phyloP scores from a whole-genome alignment of 2,888 invertebrate genomes.

The Ypsolopha sequella region DNA sequence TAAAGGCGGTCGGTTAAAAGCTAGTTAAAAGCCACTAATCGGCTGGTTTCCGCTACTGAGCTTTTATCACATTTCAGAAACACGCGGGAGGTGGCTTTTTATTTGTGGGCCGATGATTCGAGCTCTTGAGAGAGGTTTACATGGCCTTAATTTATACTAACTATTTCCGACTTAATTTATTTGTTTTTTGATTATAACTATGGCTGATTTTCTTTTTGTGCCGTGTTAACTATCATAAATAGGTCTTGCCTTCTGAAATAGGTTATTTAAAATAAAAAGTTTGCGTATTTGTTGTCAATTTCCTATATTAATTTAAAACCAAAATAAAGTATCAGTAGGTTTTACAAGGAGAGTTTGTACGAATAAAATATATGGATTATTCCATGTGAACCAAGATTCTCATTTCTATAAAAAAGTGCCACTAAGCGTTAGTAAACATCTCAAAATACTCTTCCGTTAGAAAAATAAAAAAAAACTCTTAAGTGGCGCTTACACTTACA shows the following conservation, averaged over 20 bases:
- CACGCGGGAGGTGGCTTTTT: constrained; percentile 6
- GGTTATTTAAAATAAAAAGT: no score
- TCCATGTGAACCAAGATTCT: constrained; percentile 27
- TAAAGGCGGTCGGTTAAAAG: no score
- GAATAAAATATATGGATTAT: background rate
- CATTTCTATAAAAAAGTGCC: constrained; percentile 39
- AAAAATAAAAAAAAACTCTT: constrained; percentile 23
- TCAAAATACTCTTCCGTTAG: constrained; percentile 47
- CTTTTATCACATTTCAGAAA: constrained; percentile 4
- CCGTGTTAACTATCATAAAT: no score
- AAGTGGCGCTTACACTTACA: constrained; percentile 24
- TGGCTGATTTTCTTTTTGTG: no score
- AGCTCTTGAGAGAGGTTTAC: constrained; percentile 2
- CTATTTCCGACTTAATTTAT: no score
- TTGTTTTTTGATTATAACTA: no score
- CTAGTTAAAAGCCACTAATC: constrained; percentile 45
- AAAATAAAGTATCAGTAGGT: no score
- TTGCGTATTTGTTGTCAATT: no score
- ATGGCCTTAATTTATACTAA: constrained; percentile 2
- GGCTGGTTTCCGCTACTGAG: constrained; percentile 43
- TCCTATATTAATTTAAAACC: no score
- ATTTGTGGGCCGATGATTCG: background rate
- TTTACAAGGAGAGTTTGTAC: no score
- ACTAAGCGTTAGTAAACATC: constrained; percentile 26
- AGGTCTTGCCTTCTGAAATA: no score